These are phyloP conservation scores for Lissonota sp. DNA, from an alignment of 2,888 invertebrate genomes.

Conservation along the genomic window DNA sequence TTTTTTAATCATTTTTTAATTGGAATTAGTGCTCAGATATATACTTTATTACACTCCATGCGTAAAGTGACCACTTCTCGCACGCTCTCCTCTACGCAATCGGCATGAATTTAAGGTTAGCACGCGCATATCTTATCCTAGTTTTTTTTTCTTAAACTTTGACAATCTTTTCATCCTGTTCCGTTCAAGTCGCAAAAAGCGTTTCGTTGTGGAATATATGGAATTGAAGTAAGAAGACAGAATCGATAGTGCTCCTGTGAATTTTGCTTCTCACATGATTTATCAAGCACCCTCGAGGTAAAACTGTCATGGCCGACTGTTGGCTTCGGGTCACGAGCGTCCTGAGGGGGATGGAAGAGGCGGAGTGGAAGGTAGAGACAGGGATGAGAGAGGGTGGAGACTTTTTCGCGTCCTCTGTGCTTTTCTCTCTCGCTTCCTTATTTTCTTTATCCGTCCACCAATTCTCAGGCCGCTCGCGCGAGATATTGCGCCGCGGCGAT, in stretches of 20 bases:
- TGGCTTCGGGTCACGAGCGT: constrained; percentile 63
- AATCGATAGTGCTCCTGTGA: constrained; percentile 59
- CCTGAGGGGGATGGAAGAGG: constrained; percentile 81
- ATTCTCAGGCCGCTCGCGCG: constrained; percentile 81
- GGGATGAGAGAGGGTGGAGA: constrained; percentile 78
- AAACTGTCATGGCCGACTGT: constrained; percentile 66
- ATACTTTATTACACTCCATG: no score
- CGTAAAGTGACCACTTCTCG: no score
- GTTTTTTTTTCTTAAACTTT: constrained; percentile 7
- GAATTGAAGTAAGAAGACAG: constrained; percentile 38
- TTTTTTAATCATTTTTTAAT: no score
- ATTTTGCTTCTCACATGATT: constrained; percentile 59
- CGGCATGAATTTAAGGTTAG: no score
- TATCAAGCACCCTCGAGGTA: constrained; percentile 62
- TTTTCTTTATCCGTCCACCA: constrained; percentile 76
- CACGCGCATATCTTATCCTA: no score
- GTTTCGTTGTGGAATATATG: constrained; percentile 1
- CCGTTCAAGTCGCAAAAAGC: constrained; percentile 5
- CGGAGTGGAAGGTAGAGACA: constrained; percentile 63
- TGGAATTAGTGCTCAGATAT: no score
- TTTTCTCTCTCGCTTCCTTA: constrained; percentile 65
- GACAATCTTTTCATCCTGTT: constrained; percentile 7
- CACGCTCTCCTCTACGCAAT: no score
- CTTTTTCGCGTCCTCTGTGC: constrained; percentile 60
- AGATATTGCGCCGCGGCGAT: constrained; percentile 75